Conservation (phyloP, 2,888 invertebrate genomes). For the Bibio marci region DNA sequence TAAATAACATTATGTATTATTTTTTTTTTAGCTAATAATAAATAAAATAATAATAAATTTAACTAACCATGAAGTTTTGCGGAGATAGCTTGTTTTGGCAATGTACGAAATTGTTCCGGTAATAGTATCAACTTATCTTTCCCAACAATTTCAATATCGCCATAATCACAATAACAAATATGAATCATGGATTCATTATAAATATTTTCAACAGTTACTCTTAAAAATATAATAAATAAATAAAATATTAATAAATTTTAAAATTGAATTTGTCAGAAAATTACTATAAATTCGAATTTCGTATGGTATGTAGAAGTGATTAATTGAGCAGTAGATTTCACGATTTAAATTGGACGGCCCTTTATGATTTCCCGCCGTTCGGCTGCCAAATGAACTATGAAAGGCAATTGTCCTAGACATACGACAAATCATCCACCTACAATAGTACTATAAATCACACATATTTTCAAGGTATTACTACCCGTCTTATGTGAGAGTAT, state of each 20-base stretch:
- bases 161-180: slow-evolving; percentile 46
- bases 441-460: too few relatives aligned
- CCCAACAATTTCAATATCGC: slow-evolving; percentile 39
- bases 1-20: background rate
- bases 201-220: slow-evolving; percentile 37
- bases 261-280: background rate
- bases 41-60: slow-evolving; percentile 11
- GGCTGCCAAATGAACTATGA: too few relatives aligned
- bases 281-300: background rate
- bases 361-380: too few relatives aligned
- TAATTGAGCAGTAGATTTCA: too few relatives aligned
- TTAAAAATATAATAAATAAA: slow-evolving; percentile 13
- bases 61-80: slow-evolving; percentile 47
- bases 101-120: slow-evolving; percentile 33
- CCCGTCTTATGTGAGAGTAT: too few relatives aligned
- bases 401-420: too few relatives aligned
- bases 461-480: too few relatives aligned
- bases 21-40: background rate
- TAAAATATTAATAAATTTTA: background rate
- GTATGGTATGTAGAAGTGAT: too few relatives aligned
- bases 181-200: slow-evolving; percentile 36
- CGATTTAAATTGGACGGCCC: too few relatives aligned
- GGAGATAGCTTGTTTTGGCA: slow-evolving; percentile 48
- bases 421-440: too few relatives aligned
- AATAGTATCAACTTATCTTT: slow-evolving; percentile 37